These are phyloP conservation scores for Panthera uncia DNA, from an alignment of 2,113 vertebrate species.

Conservation along the genomic window DNA sequence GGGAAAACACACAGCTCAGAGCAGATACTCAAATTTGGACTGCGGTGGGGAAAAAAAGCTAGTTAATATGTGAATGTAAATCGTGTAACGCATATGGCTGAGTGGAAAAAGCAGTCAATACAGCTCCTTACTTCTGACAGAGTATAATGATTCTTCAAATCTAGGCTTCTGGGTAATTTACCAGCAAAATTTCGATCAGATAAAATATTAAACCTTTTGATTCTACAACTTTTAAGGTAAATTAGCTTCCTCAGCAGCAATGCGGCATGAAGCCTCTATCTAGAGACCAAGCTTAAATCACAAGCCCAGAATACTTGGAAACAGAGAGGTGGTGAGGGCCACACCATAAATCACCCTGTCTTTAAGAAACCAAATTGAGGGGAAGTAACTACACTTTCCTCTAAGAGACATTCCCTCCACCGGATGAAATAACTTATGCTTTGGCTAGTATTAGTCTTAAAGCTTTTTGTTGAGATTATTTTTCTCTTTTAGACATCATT, in stretches of 20 bases:
- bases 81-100: not conserved
- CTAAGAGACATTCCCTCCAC: not conserved
- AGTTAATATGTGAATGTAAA: slow-evolving; percentile 24
- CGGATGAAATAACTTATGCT: slow-evolving; percentile 7
- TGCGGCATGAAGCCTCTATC: not conserved
- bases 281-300: slow-evolving; percentile 36
- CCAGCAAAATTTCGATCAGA: slow-evolving; percentile 5
- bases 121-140: not conserved
- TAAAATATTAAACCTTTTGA: slow-evolving; percentile 49
- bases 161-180: not conserved
- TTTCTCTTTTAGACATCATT: slow-evolving; percentile 38
- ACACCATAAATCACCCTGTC: slow-evolving; percentile 23
- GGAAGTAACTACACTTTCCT: slow-evolving; percentile 36
- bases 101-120: slow-evolving; percentile 16
- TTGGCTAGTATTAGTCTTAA: slow-evolving; percentile 20
- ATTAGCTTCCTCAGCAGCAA: slow-evolving; percentile 52
- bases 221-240: slow-evolving; percentile 22
- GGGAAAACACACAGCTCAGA: not conserved
- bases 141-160: not conserved
- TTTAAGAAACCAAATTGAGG: slow-evolving; percentile 34
- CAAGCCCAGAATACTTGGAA: slow-evolving; percentile 20
- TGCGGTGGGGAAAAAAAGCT: not conserved
- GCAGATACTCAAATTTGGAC: not conserved
- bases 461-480: slow-evolving; percentile 15
- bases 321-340: not conserved